Percentiles rank a stretch among this genome's conserved stretches.
Evolutionary conservation across 2,113 vertebrate species (phyloP).

Genomic region (Gorsachius goisagi): DNA sequence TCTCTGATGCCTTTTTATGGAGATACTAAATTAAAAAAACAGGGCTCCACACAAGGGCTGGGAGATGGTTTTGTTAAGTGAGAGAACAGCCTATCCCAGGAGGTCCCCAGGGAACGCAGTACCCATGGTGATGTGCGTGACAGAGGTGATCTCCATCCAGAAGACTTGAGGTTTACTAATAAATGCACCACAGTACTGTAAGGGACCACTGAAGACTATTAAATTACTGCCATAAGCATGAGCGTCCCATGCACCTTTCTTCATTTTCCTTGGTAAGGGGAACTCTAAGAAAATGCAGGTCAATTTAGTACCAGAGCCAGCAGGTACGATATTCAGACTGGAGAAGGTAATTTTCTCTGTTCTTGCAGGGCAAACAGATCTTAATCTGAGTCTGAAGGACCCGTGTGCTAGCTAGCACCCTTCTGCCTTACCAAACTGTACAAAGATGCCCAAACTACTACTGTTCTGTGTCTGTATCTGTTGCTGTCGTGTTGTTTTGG

Average conservation of each 20-base stretch:
- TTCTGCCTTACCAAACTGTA: not conserved
- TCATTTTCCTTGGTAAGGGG: not conserved
- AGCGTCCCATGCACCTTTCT: not conserved
- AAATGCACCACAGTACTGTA: not conserved
- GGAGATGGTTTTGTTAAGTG: not conserved
- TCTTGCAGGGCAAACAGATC: not conserved
- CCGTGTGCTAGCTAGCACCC: not conserved
- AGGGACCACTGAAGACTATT: not conserved
- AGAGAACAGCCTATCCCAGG: not conserved
- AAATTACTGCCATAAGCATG: not conserved
- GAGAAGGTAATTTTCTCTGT: not conserved
- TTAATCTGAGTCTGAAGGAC: not conserved
- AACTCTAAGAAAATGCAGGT: not conserved
- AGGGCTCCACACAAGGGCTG: not conserved
- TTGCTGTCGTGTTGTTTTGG: not conserved
- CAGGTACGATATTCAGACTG: not conserved
- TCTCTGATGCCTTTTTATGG: not conserved
- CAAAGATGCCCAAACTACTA: not conserved
- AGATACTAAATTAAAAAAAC: not conserved
- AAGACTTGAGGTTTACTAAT: not conserved
- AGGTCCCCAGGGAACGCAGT: not conserved
- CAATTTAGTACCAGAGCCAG: not conserved
- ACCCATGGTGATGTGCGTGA: accelerated
- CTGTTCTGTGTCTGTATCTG: not conserved
- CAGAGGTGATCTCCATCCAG: not conserved